Evolutionary conservation across 2,888 invertebrate genomes (phyloP), one percentile per base, ranked within the genome.

Genomic region (Rapana venosa): DNA sequence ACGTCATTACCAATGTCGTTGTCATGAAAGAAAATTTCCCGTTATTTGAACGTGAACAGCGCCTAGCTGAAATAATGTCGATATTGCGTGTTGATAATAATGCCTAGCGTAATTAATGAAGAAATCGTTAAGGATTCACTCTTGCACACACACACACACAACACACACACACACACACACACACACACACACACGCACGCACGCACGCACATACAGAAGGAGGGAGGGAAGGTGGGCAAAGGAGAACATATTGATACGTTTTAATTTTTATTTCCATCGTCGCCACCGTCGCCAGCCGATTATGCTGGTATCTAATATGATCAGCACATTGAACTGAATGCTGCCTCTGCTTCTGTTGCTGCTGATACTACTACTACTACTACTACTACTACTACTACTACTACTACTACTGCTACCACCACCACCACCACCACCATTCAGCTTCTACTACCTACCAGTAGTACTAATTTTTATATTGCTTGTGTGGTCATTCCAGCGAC

Each of bases 121-220:
- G 11, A 17, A 17, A 66, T 26, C 20, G 2, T 22, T 26, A 66
- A 30, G 20, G 32, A 35, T 11, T 17, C 79, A 79, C 79, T 11
- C 79, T 35, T 32, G 13, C 79, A 79, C 79, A 79, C 79, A 79
- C 79, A 35, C 79, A 79, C 79, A 79, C 79, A 79, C 79, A 4
- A 79, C 79, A 79, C 79, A 79, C 79, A 79, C 79, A 79, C 79
- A 79, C 35, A 79, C 79, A 79, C 79, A 79, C 79, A 79, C 79
- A 79, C 79, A 32, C 79, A 32, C 79, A 79, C 79, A 32, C 79
- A 79, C 79, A 32, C 79, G 35, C 79, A 35, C 79, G 15, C 79
- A 32, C 79, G 17, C 74, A 74, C 74, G 26, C 74, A 74, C 74
- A 74, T n/a, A 74, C 74, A 74, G n/a, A n/a, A 5, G 26, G 26